These are phyloP conservation scores for Hypselothyrea guttata DNA, from an alignment of 2,888 invertebrate genomes.

Conservation along the genomic window DNA sequence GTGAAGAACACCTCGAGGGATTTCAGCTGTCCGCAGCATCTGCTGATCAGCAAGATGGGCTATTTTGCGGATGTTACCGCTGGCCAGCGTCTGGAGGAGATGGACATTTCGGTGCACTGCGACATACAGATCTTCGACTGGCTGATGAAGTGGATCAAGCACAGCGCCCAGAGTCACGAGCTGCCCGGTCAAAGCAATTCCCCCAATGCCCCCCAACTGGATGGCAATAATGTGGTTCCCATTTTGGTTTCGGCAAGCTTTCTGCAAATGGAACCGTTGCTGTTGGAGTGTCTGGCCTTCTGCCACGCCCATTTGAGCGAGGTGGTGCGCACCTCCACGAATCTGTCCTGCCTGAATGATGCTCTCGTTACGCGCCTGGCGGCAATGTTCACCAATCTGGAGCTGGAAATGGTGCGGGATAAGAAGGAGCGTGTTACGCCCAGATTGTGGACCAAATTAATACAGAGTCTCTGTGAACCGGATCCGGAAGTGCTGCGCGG, in stretches of 20 bases:
- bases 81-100: slow-evolving; percentile 91
- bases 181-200: slow-evolving; percentile 45
- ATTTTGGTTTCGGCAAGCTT: slow-evolving; percentile 97
- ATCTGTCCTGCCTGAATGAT: slow-evolving; percentile 94
- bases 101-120: slow-evolving; percentile 98
- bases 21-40: slow-evolving; percentile 93
- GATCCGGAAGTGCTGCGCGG: slow-evolving; percentile 90
- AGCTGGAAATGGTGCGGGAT: slow-evolving; percentile 92
- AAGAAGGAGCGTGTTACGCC: slow-evolving; percentile 94
- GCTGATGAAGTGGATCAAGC: slow-evolving; percentile 98
- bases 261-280: slow-evolving; percentile 94
- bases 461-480: slow-evolving; percentile 89
- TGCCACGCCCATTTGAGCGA: slow-evolving; percentile 94
- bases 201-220: slow-evolving; percentile 85
- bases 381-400: slow-evolving; percentile 93
- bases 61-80: slow-evolving; percentile 96
- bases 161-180: slow-evolving; percentile 82
- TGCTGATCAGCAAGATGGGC: slow-evolving; percentile 95
- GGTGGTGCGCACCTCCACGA: slow-evolving; percentile 92
- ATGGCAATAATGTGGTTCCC: slow-evolving; percentile 93
- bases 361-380: slow-evolving; percentile 88
- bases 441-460: slow-evolving; percentile 91
- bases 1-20: slow-evolving; percentile 94
- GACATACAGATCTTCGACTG: slow-evolving; percentile 98
- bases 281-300: slow-evolving; percentile 92